Base-by-base conservation (phyloP, 2,113 vertebrate genomes). In the Hippocampus comes region DNA sequence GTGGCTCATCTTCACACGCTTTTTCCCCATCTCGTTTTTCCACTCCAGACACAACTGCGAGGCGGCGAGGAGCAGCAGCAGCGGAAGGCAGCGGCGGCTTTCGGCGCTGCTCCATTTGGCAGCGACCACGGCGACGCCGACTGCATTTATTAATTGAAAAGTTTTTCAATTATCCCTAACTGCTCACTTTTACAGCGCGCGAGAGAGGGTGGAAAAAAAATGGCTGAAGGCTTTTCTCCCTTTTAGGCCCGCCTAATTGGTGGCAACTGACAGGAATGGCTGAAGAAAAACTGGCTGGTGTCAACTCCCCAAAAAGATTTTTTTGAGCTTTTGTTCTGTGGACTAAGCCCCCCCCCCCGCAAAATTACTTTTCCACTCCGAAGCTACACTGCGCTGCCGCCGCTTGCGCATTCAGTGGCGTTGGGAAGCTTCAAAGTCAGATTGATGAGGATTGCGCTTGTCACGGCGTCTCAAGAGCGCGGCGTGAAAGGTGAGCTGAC, bases 71-170 rank as follows among this genome's bases (percentile, higher is more conserved):
- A 10, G n/a, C n/a, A 25, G 53, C 53, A 21, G 53, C 51, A 55
- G 51, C 46, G n/a, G 41, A n/a, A 69, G 41, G 41, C 43, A 69
- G 60, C 23, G 4, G 55, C 55, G 25, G 49, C 12, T 23, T 61
- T 77, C 56, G 67, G 68, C 83, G 75, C 68, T 63, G 10, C 42
- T 49, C 75, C 57, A 74, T 67, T 65, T 27, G 14, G 49, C 57
- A 46, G 73, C 48, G 63, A 76, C 46, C 72, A 73, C 77, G 61
- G 66, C 74, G 1, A 21, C 21, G 38, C 27, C 21, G 53, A 60
- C n/a, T 0, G 59, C 38, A 12, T 77, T 75, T 78, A 84, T 88
- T 86, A 82, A 89, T 80, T 75, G 68, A 85, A 85, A 77, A 81
- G 46, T 73, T 76, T 83, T 84, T 85, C 84, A 85, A 83, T 88